Percentiles rank a stretch among this genome's conserved stretches.
Conservation (phyloP, 2,797 vertebrate species). For the Hozukius guyotensis region DNA sequence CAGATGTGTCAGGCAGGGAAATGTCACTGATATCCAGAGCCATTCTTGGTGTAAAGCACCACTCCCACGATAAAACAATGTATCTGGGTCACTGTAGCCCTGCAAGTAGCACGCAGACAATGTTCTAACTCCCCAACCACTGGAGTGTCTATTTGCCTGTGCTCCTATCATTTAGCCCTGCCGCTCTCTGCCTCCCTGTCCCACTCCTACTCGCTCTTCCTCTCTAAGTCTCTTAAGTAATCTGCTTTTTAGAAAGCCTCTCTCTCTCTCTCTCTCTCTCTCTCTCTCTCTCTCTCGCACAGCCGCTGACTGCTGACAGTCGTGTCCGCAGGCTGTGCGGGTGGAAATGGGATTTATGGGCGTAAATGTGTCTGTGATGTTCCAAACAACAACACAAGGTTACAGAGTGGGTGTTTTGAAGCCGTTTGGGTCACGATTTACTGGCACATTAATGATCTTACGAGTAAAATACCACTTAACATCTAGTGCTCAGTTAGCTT, state of each 20-base stretch:
- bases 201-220: slow-evolving; percentile 12
- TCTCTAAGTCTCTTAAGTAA: slow-evolving; percentile 52
- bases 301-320: slow-evolving; percentile 39
- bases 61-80: slow-evolving; percentile 67
- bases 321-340: slow-evolving; percentile 8
- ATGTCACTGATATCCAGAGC: slow-evolving; percentile 77
- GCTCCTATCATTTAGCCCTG: slow-evolving; percentile 54
- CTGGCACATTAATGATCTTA: slow-evolving; percentile 52
- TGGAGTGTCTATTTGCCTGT: slow-evolving; percentile 64
- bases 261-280: slow-evolving; percentile 29
- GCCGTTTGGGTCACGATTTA: slow-evolving; percentile 51
- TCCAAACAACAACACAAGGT: slow-evolving; percentile 39
- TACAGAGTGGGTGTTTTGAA: slow-evolving; percentile 34
- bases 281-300: slow-evolving; percentile 30
- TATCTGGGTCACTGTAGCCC: slow-evolving; percentile 78
- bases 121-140: slow-evolving; percentile 61
- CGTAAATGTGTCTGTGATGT: slow-evolving; percentile 46
- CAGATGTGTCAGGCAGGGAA: slow-evolving; percentile 73
- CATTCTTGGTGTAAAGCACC: slow-evolving; percentile 64
- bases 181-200: slow-evolving; percentile 7
- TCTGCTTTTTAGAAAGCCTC: slow-evolving; percentile 58
- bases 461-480: slow-evolving; percentile 64
- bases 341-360: slow-evolving; percentile 50
- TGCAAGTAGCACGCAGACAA: slow-evolving; percentile 61
- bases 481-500: slow-evolving; percentile 45